Evolutionary conservation across 2,113 vertebrate species (phyloP).

Genomic region (Penelope pileata): DNA sequence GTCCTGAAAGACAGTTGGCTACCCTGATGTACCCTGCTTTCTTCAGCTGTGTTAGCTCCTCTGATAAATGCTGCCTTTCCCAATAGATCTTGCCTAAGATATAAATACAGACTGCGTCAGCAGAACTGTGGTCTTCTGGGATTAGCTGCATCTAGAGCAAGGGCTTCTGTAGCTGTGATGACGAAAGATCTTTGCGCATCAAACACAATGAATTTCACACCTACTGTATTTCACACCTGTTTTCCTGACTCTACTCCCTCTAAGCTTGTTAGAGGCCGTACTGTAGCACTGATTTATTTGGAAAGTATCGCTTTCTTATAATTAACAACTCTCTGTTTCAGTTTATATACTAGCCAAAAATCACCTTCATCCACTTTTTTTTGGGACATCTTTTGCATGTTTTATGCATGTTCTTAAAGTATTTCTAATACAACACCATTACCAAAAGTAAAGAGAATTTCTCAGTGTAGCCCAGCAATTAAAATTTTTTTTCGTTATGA

Average conservation of each 20-base stretch:
- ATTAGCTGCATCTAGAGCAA: neutral
- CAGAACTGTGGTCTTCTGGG: neutral
- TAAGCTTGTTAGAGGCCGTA: neutral
- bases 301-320: neutral
- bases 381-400: neutral
- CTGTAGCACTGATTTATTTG: neutral
- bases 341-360: neutral
- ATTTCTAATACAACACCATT: neutral
- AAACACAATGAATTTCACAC: neutral
- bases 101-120: neutral
- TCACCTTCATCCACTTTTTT: neutral
- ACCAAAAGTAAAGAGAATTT: neutral
- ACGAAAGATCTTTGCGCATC: neutral
- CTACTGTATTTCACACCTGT: neutral
- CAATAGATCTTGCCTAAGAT: neutral
- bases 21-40: neutral
- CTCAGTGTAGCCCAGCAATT: neutral
- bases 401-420: neutral
- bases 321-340: neutral
- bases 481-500: neutral
- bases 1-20: neutral
- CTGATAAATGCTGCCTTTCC: constrained; percentile 5
- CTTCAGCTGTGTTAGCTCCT: neutral
- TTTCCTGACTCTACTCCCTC: neutral
- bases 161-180: neutral